A percentile compares a stretch with the other conserved stretches of the same genome.
Evolutionary conservation across 2,888 invertebrate genomes (phyloP).

Genomic region (Xestia sexstrigata): DNA sequence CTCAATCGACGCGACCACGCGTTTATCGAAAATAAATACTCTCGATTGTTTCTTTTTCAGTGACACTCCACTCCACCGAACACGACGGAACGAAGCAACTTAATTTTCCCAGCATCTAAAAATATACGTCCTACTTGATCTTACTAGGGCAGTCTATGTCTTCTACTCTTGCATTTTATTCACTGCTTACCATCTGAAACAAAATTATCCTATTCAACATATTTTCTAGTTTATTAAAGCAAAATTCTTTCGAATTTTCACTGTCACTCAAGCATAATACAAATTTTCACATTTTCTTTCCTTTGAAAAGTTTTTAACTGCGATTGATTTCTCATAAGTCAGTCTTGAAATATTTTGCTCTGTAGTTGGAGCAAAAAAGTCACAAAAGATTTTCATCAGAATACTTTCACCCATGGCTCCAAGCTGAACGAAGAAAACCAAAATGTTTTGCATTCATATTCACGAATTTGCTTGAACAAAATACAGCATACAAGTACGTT

Average conservation of each 20-base stretch:
- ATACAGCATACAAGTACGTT: not conserved
- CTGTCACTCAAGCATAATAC: not conserved
- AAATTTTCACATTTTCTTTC: not conserved
- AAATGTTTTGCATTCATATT: not conserved
- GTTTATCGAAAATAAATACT: not conserved
- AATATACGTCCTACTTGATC: conserved; percentile 36
- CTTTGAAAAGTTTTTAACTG: not conserved
- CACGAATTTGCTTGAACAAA: not conserved
- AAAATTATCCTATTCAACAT: conserved; percentile 56
- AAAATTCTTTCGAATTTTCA: not conserved
- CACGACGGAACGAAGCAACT: conserved; percentile 8
- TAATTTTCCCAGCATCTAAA: conserved; percentile 22
- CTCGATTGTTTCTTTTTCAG: not conserved
- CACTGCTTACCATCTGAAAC: conserved; percentile 63
- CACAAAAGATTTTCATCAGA: not conserved
- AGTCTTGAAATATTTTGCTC: not conserved
- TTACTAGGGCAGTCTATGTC: conserved; percentile 47
- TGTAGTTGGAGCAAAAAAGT: not conserved
- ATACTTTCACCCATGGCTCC: not conserved
- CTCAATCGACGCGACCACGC: not conserved
- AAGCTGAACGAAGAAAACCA: not conserved
- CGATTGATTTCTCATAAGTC: not conserved
- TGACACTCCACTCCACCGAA: not conserved
- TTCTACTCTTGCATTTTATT: conserved; percentile 56
- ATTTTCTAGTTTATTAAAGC: conserved; percentile 4